Conservation (phyloP, 1,140 invertebrate species). For the Bicyclus anynana region DNA sequence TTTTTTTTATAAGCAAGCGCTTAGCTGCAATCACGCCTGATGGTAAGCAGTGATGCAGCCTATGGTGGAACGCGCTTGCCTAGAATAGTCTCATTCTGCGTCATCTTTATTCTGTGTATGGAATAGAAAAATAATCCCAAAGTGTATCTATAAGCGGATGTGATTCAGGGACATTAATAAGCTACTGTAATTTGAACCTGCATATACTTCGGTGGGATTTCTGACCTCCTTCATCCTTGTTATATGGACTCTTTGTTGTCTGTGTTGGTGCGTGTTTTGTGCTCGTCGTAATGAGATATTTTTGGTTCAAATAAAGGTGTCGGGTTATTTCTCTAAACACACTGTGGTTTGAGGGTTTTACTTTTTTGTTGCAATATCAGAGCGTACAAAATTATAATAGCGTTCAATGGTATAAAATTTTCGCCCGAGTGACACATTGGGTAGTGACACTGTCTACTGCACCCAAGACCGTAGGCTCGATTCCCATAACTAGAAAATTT, state of each 20-base stretch:
- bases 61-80: too few species aligned
- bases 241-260: neutral
- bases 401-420: too few species aligned
- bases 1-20: too few species aligned
- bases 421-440: too few species aligned
- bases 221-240: neutral
- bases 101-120: too few species aligned
- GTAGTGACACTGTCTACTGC: too few species aligned
- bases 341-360: neutral
- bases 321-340: neutral
- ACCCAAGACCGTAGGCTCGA: too few species aligned
- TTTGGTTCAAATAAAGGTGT: neutral
- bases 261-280: neutral
- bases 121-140: slow-evolving; percentile 41
- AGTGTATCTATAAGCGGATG: slow-evolving; percentile 46
- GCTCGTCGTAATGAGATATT: neutral
- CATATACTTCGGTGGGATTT: slow-evolving; percentile 20
- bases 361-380: neutral
- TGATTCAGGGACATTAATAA: slow-evolving; percentile 48
- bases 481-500: too few species aligned
- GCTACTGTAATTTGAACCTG: slow-evolving; percentile 55
- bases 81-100: too few species aligned
- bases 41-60: too few species aligned
- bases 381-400: neutral
- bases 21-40: too few species aligned